phyloP scores from a whole-genome alignment of 2,888 invertebrate species.

The Cistogaster globosa region DNA sequence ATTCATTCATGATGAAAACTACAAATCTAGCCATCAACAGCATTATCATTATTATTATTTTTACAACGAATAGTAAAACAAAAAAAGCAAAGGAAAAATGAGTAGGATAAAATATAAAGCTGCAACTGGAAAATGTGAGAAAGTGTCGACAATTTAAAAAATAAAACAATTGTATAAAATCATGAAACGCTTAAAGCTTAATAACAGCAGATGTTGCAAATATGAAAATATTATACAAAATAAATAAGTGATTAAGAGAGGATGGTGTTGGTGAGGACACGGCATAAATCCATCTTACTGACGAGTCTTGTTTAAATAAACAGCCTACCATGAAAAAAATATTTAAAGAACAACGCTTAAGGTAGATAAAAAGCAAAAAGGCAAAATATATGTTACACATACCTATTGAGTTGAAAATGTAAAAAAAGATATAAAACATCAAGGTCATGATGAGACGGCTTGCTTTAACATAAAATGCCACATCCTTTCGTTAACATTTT shows the following conservation, averaged over 20 bases:
- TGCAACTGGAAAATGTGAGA: slow-evolving; percentile 34
- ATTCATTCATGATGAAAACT: slow-evolving; percentile 30
- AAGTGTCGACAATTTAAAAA: slow-evolving; percentile 53
- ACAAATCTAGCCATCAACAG: slow-evolving; percentile 36
- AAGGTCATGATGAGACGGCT: slow-evolving; percentile 48
- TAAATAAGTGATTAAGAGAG: background rate
- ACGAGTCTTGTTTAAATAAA: slow-evolving; percentile 9
- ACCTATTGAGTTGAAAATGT: background rate
- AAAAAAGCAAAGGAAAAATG: background rate
- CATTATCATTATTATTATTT: slow-evolving; percentile 43
- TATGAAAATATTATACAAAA: background rate
- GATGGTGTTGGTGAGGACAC: background rate
- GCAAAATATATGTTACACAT: slow-evolving; percentile 23
- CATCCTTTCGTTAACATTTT: slow-evolving; percentile 16
- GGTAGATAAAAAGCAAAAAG: background rate
- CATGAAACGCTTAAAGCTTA: slow-evolving; percentile 35
- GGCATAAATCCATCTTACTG: background rate
- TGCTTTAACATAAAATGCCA: slow-evolving; percentile 45
- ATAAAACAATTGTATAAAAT: slow-evolving; percentile 35
- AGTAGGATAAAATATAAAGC: background rate
- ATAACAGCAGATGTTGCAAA: slow-evolving; percentile 48
- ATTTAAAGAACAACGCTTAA: background rate
- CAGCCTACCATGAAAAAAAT: slow-evolving; percentile 21
- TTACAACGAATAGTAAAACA: slow-evolving; percentile 23
- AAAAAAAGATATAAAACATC: slow-evolving; percentile 31